A percentile compares a stretch with the other conserved stretches of the same genome.
These are phyloP conservation scores for Ovis canadensis DNA, from an alignment of 2,113 vertebrate genomes.

Conservation along the genomic window DNA sequence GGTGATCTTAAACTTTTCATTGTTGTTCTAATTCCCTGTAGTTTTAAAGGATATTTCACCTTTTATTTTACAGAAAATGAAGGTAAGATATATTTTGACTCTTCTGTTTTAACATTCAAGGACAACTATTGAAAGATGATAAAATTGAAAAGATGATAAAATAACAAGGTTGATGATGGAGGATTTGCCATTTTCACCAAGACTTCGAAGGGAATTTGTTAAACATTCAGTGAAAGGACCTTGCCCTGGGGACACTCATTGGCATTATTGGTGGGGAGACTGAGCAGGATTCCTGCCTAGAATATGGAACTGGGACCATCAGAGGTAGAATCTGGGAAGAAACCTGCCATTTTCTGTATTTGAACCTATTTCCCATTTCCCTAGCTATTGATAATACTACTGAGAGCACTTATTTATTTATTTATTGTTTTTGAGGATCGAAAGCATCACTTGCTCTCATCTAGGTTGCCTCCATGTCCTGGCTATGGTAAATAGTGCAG, in stretches of 20 bases:
- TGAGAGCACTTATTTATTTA: background rate
- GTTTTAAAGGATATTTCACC: background rate
- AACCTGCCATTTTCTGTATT: background rate
- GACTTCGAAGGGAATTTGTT: background rate
- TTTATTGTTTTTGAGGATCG: background rate
- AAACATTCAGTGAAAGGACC: no score
- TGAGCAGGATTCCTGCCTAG: background rate
- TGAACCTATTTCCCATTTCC: background rate
- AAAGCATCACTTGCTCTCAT: background rate
- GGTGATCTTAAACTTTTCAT: background rate
- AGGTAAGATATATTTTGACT: background rate
- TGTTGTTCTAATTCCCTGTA: background rate
- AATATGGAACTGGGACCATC: background rate
- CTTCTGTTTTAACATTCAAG: background rate
- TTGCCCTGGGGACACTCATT: rapidly evolving
- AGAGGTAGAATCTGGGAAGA: background rate
- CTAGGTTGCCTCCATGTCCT: background rate
- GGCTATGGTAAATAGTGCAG: background rate
- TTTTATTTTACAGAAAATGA: background rate
- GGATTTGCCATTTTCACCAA: background rate
- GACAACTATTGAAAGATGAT: background rate
- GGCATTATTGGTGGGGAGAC: background rate
- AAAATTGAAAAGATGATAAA: background rate
- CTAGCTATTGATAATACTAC: background rate
- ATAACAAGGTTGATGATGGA: background rate